Percentiles rank a stretch among this genome's conserved stretches.
Evolutionary conservation across 2,888 invertebrate species (phyloP).

Genomic region (Aricia artaxerxes): DNA sequence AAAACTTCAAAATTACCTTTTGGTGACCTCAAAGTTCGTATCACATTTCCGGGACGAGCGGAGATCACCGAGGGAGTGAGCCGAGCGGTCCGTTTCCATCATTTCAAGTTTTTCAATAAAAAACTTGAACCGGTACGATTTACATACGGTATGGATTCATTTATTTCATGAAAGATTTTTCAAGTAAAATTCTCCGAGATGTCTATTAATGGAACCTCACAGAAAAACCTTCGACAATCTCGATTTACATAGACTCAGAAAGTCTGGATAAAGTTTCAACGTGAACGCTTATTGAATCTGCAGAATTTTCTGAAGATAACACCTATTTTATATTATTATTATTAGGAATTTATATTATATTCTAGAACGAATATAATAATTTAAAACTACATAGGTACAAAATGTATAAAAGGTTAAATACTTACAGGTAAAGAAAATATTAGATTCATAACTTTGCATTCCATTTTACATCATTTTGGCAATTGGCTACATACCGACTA

Average conservation of each 20-base stretch:
- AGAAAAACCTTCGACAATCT: slow-evolving; percentile 6
- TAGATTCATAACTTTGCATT: no score
- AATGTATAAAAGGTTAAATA: no score
- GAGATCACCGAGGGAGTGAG: slow-evolving; percentile 59
- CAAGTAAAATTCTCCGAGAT: slow-evolving; percentile 68
- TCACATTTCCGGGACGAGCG: slow-evolving; percentile 46
- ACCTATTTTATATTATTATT: not conserved
- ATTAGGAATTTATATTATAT: no score
- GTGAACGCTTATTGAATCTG: not conserved
- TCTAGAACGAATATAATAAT: no score
- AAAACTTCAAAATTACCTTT: slow-evolving; percentile 30
- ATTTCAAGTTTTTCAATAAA: slow-evolving; percentile 79
- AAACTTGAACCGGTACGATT: slow-evolving; percentile 76
- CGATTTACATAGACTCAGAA: slow-evolving; percentile 35
- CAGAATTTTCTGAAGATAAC: not conserved
- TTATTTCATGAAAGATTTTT: slow-evolving; percentile 75
- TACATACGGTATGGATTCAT: slow-evolving; percentile 78
- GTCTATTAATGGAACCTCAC: slow-evolving; percentile 62
- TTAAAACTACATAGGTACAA: no score
- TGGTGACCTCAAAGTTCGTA: slow-evolving; percentile 36
- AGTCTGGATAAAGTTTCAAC: slow-evolving; percentile 42
- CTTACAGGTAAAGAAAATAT: no score
- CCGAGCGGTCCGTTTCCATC: slow-evolving; percentile 73
- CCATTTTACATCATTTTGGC: no score
- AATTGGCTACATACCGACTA: no score